phyloP scores from a whole-genome alignment of 2,888 invertebrate genomes.

The Xanthorhoe designata region DNA sequence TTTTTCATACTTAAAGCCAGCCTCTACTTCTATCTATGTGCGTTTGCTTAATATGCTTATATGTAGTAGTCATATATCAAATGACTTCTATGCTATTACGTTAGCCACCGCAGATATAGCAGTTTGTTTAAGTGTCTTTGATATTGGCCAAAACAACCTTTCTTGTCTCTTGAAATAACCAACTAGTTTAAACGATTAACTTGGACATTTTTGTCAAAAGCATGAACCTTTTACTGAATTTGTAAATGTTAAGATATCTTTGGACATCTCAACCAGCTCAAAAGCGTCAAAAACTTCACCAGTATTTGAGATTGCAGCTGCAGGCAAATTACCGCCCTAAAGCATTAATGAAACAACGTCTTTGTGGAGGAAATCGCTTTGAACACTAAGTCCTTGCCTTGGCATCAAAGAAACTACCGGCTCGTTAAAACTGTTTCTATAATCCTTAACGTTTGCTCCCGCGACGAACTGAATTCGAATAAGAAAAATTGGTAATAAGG shows the following conservation, averaged over 20 bases:
- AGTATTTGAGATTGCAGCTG: conserved; percentile 28
- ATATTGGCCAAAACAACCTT: no score
- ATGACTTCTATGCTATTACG: no score
- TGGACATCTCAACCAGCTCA: conserved; percentile 14
- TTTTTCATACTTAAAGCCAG: no score
- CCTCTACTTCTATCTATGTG: no score
- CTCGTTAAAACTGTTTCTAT: conserved; percentile 57
- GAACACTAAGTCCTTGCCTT: conserved; percentile 42
- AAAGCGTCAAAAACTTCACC: conserved; percentile 20
- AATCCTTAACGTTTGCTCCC: conserved; percentile 41
- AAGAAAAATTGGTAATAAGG: not conserved
- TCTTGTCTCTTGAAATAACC: not conserved
- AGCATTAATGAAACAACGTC: conserved; percentile 42
- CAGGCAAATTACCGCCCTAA: conserved; percentile 37
- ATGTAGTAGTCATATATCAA: no score
- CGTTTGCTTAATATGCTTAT: no score
- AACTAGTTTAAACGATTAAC: not conserved
- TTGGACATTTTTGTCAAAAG: not conserved
- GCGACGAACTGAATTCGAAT: conserved; percentile 22
- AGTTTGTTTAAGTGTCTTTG: not conserved
- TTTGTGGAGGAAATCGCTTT: conserved; percentile 43
- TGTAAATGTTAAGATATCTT: conserved; percentile 5
- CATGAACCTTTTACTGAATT: not conserved
- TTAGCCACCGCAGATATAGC: no score
- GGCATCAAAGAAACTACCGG: conserved; percentile 52